These are phyloP conservation scores for Drosophila pseudoobscura DNA, from an alignment of 1,140 invertebrate species.

Conservation along the genomic window DNA sequence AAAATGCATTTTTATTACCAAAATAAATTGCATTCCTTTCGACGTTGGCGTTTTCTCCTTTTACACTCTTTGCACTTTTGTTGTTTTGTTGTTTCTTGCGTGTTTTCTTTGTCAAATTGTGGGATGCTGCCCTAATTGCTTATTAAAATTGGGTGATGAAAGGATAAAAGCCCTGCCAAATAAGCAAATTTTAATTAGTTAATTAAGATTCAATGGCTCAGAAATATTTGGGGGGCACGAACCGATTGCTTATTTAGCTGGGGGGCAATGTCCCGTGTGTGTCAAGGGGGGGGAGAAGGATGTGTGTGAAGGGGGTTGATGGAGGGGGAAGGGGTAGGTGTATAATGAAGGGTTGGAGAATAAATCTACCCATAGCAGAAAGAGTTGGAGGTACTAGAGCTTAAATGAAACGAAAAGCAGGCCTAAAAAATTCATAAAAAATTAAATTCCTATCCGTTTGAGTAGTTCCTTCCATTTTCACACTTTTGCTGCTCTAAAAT, in stretches of 20 bases:
- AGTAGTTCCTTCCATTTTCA: background rate
- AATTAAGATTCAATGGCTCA: conserved; percentile 54
- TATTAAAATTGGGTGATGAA: background rate
- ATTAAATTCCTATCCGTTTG: too few species aligned
- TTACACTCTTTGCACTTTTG: background rate
- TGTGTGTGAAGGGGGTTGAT: background rate
- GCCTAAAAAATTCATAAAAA: too few species aligned
- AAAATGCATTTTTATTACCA: conserved; percentile 72
- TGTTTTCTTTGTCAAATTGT: conserved; percentile 40
- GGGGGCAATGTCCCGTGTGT: conserved; percentile 42
- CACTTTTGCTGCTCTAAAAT: too few species aligned
- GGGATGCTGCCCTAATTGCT: background rate
- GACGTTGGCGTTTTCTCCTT: background rate
- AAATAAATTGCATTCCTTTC: conserved; percentile 74
- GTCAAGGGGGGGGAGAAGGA: conserved; percentile 41
- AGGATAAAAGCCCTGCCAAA: background rate
- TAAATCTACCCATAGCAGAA: too few species aligned
- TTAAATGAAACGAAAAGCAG: too few species aligned
- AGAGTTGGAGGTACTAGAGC: too few species aligned
- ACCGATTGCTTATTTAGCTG: conserved; percentile 41
- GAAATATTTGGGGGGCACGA: conserved; percentile 10
- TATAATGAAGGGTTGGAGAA: background rate
- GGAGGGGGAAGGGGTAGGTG: too few species aligned
- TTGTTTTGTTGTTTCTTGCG: conserved; percentile 20
- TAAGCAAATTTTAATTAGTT: conserved; percentile 53